Percentiles rank a stretch among this genome's conserved stretches.
Conservation (phyloP, 2,113 vertebrate species). For the Anthoscopus minutus region DNA sequence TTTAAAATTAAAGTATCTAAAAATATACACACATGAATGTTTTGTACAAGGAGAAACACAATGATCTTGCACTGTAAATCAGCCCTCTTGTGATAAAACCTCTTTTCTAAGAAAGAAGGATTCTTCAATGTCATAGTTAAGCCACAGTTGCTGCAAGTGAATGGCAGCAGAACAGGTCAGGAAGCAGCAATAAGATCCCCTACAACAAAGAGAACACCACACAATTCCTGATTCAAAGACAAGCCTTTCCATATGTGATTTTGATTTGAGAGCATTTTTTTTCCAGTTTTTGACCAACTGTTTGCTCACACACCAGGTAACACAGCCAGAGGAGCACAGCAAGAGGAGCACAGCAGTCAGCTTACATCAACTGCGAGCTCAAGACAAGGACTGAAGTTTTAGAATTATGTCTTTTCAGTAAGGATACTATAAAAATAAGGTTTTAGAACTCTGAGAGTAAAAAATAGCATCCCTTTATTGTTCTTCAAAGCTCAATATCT, state of each 20-base stretch:
- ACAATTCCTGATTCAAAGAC: not conserved
- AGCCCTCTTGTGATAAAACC: not conserved
- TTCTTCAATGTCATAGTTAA: not conserved
- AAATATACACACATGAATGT: not conserved
- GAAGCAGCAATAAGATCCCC: not conserved
- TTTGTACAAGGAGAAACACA: not conserved
- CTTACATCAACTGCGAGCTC: not conserved
- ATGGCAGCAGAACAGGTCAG: not conserved
- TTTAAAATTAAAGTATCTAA: conserved; percentile 22
- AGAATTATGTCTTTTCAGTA: not conserved
- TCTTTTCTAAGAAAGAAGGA: conserved; percentile 1
- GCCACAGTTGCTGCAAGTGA: not conserved
- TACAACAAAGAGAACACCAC: not conserved
- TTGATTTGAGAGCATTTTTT: not conserved
- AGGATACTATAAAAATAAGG: not conserved
- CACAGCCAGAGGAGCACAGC: too few relatives aligned
- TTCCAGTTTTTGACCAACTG: not conserved
- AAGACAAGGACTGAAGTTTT: not conserved
- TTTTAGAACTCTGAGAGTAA: not conserved
- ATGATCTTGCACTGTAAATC: not conserved
- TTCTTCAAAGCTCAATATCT: not conserved
- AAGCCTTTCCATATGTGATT: not conserved
- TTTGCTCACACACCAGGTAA: not conserved
- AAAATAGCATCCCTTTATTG: not conserved
- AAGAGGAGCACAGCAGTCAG: not conserved